Conservation (phyloP, 2,797 vertebrate species). For the Dendrocincla fuliginosa region DNA sequence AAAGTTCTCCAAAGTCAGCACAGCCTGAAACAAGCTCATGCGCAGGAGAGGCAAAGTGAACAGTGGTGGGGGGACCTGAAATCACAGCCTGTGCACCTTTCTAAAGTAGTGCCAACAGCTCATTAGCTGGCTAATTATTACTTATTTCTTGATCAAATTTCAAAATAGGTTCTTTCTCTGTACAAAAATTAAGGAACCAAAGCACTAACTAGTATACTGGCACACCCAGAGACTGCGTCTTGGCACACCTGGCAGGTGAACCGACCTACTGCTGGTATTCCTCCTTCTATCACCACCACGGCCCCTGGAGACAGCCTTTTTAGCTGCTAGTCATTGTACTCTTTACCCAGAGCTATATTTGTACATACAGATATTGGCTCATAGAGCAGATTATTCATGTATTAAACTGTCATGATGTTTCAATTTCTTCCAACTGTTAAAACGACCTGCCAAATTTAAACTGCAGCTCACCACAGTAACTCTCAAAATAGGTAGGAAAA, state of each 20-base stretch:
- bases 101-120: neutral
- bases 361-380: neutral
- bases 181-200: neutral
- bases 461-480: constrained; percentile 28
- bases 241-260: neutral
- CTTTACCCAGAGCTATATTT: constrained; percentile 15
- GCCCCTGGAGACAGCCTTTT: neutral
- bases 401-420: constrained; percentile 49
- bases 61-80: neutral
- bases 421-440: constrained; percentile 43
- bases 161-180: neutral
- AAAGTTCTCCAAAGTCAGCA: neutral
- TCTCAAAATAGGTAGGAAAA: constrained; percentile 66
- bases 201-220: neutral
- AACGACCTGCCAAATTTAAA: constrained; percentile 63
- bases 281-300: neutral
- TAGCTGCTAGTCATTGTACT: neutral
- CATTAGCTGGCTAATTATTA: neutral
- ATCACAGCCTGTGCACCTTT: neutral
- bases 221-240: neutral
- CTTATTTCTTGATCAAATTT: neutral
- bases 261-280: neutral
- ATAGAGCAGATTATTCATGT: constrained; percentile 39
- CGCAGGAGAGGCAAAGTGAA: neutral
- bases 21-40: neutral